These are phyloP conservation scores for Ameiurus melas DNA, from an alignment of 2,113 vertebrate species.

Conservation along the genomic window DNA sequence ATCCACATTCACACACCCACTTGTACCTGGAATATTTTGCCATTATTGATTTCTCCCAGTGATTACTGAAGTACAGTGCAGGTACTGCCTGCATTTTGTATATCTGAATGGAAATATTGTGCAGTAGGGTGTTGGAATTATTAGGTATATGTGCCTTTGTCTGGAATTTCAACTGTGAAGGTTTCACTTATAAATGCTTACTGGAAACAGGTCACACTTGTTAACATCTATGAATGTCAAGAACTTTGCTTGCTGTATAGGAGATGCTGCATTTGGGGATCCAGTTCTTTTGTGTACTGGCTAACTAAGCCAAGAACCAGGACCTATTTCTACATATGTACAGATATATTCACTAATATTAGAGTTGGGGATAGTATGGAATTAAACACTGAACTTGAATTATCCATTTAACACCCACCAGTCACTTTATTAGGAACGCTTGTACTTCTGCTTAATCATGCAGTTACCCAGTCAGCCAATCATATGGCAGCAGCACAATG, in stretches of 20 bases:
- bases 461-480: not conserved
- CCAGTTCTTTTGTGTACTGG: conserved; percentile 1
- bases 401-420: not conserved
- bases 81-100: not conserved
- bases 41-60: not conserved
- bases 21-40: not conserved
- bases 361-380: not conserved
- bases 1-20: not conserved
- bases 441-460: not conserved
- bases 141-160: not conserved
- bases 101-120: not conserved
- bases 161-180: not conserved
- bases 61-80: not conserved
- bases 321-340: not conserved
- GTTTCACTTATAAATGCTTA: not conserved
- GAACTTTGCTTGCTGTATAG: not conserved
- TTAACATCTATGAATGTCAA: conserved; percentile 5
- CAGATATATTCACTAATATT: not conserved
- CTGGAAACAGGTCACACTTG: not conserved
- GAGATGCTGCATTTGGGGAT: not conserved
- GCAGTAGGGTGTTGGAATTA: not conserved
- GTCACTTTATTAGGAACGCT: not conserved
- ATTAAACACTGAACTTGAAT: not conserved
- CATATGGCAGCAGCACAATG: not conserved
- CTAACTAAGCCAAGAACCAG: not conserved